Conservation (phyloP, 2,888 invertebrate genomes). For the Encarsia formosa region DNA sequence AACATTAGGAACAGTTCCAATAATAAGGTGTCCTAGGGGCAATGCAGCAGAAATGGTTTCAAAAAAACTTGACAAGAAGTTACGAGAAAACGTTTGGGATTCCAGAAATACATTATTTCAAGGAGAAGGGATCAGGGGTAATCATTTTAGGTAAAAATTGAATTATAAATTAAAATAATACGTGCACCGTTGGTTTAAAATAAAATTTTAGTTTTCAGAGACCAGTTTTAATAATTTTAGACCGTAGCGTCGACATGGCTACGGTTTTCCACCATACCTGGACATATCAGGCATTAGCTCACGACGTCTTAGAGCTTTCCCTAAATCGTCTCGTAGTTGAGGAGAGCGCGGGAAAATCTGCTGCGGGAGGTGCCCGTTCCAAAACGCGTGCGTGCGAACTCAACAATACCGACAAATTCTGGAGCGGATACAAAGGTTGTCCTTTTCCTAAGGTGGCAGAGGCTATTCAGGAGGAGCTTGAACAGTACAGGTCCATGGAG, state of each 20-base stretch:
- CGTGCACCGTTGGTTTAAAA: not conserved
- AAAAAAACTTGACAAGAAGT: slow-evolving; percentile 92
- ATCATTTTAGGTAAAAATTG: slow-evolving; percentile 55
- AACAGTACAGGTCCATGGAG: slow-evolving; percentile 88
- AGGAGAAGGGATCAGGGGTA: slow-evolving; percentile 72
- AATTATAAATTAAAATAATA: slow-evolving; percentile 1
- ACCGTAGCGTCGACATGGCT: slow-evolving; percentile 93
- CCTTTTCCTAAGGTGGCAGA: slow-evolving; percentile 95
- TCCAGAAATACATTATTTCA: slow-evolving; percentile 93
- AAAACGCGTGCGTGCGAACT: slow-evolving; percentile 89
- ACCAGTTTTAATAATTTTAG: slow-evolving; percentile 86
- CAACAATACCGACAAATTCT: slow-evolving; percentile 84
- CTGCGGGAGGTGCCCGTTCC: slow-evolving; percentile 62
- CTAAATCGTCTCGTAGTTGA: slow-evolving; percentile 77
- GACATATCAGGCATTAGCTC: slow-evolving; percentile 98
- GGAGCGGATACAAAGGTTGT: slow-evolving; percentile 90
- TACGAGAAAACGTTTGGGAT: slow-evolving; percentile 94
- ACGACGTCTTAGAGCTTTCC: slow-evolving; percentile 90
- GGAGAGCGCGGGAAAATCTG: slow-evolving; percentile 56
- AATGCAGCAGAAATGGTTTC: slow-evolving; percentile 99
- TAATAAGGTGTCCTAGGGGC: slow-evolving; percentile 78
- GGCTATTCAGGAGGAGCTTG: slow-evolving; percentile 96
- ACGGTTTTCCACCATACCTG: slow-evolving; percentile 98
- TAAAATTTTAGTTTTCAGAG: slow-evolving; percentile 80
- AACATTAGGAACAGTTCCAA: slow-evolving; percentile 74